Base-by-base conservation (phyloP, 2,888 invertebrate species). In the Clistopyga incitator region DNA sequence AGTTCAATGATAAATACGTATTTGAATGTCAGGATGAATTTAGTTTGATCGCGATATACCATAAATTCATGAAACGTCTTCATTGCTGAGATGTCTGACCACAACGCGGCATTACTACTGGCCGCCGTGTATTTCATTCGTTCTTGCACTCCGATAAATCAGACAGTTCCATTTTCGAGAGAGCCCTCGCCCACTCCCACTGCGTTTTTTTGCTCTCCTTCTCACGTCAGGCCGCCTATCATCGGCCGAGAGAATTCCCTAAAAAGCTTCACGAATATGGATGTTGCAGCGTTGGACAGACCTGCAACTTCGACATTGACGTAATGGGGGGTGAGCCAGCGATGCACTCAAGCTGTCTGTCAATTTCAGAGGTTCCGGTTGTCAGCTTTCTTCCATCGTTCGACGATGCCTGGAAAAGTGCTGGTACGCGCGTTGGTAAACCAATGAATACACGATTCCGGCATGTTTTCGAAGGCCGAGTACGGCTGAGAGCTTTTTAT, bases 321-420 rank as follows among this genome's bases (percentile, higher is more conserved):
- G 83, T 72, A 52, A 47, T 47, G 61, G 23, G 71, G 78, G 45
- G 34, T 61, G 74, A 47, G 54, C 56, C 59, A 61, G 25, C 20
- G 59, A 76, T 68, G 85, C 81, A 85, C 85, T 85, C 85, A 76
- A 83, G 76, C 80, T 76, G 85, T 78, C 83, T 75, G 78, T 79
- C 79, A 77, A 79, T 79, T 80, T 67, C 42, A 45, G 23, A 68
- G 45, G 72, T 83, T 79, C 72, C 76, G 79, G 79, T 61, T 79
- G 83, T 76, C 79, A 77, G 71, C 71, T 79, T 61, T 67, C 42
- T 67, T 34, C 42, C 20, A 67, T 20, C 38, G 50, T 42, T 47
- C 54, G 25, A 70, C 34, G 52, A 70, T 54, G 15, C 29, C 34
- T 61, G 65, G 18, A 64, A 64, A 50, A 38, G 42, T 59, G 59